Evolutionary conservation across 2,888 invertebrate genomes (phyloP).

Genomic region (Drosophila antonietae): DNA sequence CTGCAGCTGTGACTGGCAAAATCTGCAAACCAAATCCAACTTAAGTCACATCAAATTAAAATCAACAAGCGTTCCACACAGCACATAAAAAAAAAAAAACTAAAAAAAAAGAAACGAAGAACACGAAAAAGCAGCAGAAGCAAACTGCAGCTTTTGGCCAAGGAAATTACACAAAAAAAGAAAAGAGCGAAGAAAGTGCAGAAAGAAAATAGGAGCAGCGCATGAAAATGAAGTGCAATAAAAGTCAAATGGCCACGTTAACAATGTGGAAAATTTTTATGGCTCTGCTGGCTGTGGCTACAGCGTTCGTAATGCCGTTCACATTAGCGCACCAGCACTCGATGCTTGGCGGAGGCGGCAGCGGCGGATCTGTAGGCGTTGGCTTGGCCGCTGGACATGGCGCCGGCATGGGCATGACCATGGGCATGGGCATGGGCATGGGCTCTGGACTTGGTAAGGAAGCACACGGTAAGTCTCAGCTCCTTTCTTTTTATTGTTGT

Average conservation of each 20-base stretch:
- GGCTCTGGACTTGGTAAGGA: constrained; percentile 72
- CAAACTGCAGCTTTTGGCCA: constrained; percentile 46
- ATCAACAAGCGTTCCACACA: constrained; percentile 71
- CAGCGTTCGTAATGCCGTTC: constrained; percentile 67
- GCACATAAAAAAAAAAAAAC: neutral
- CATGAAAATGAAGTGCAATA: constrained; percentile 83
- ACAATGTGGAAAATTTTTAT: constrained; percentile 84
- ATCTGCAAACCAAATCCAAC: constrained; percentile 79
- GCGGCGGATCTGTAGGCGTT: constrained; percentile 53
- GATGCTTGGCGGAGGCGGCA: constrained; percentile 66
- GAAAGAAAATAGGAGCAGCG: constrained; percentile 20
- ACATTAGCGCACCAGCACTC: constrained; percentile 81
- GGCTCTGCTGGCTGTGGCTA: constrained; percentile 62
- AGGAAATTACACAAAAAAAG: constrained; percentile 38
- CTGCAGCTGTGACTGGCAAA: constrained; percentile 55
- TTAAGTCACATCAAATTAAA: constrained; percentile 81
- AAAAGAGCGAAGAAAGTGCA: constrained; percentile 1
- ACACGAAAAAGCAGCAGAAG: constrained; percentile 19
- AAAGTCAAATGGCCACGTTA: constrained; percentile 84
- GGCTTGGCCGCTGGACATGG: constrained; percentile 21
- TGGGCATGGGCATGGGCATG: constrained; percentile 44
- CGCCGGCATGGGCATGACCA: constrained; percentile 6
- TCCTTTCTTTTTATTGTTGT: constrained; percentile 13
- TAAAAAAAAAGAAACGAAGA: constrained; percentile 7
- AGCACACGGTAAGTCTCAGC: constrained; percentile 82